Evolutionary conservation across 2,797 vertebrate genomes (phyloP).

Genomic region (Melanogrammus aeglefinus): DNA sequence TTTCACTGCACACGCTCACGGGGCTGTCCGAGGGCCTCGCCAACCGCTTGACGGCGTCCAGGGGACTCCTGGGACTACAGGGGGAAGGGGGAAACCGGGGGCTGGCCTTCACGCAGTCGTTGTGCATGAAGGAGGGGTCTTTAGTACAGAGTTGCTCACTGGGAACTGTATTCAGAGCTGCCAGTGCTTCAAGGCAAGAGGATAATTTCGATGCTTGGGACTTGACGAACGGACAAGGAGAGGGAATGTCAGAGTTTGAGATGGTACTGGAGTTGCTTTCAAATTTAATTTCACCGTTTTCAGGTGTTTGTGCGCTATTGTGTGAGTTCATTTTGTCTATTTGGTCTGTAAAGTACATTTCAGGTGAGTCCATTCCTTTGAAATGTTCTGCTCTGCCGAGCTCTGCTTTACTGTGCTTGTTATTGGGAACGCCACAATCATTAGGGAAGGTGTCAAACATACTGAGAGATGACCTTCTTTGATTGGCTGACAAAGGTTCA

Average conservation of each 20-base stretch:
- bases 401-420: constrained; percentile 46
- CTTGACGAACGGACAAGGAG: constrained; percentile 74
- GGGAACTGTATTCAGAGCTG: constrained; percentile 84
- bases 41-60: constrained; percentile 82
- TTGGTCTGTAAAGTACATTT: constrained; percentile 59
- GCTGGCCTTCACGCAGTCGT: constrained; percentile 78
- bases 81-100: constrained; percentile 89
- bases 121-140: constrained; percentile 71
- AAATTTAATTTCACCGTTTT: constrained; percentile 61
- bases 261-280: constrained; percentile 65
- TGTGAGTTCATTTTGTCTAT: constrained; percentile 62
- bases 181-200: constrained; percentile 89
- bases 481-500: constrained; percentile 73
- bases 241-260: constrained; percentile 54
- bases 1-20: constrained; percentile 88
- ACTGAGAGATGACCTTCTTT: constrained; percentile 69
- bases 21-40: constrained; percentile 89
- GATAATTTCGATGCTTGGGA: constrained; percentile 85
- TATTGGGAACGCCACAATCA: constrained; percentile 69
- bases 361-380: constrained; percentile 48
- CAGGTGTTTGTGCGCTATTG: constrained; percentile 59
- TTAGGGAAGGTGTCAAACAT: constrained; percentile 83
- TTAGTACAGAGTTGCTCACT: constrained; percentile 69
- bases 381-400: constrained; percentile 57
- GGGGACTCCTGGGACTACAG: constrained; percentile 88